These are phyloP conservation scores for Leistus spinibarbis DNA, from an alignment of 2,888 invertebrate genomes.

Conservation along the genomic window DNA sequence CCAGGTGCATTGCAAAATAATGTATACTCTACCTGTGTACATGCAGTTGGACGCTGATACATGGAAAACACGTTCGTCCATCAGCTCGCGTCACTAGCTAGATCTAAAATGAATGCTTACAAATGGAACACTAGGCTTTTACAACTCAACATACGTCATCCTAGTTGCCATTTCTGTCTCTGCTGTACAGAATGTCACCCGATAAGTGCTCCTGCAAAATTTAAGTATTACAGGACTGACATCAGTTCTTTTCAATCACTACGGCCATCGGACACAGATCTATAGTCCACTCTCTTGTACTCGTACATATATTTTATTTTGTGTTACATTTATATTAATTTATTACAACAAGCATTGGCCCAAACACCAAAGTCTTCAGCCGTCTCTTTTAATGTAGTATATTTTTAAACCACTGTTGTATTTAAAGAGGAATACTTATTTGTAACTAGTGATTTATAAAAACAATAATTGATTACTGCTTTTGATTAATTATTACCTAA, in stretches of 20 bases:
- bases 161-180: background rate
- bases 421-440: too few species aligned
- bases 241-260: slow-evolving; percentile 51
- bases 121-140: slow-evolving; percentile 26
- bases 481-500: too few species aligned
- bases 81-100: background rate
- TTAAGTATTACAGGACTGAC: slow-evolving; percentile 52
- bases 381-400: too few species aligned
- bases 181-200: background rate
- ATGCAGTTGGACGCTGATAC: background rate
- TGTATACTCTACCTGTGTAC: background rate
- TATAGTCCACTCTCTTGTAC: too few species aligned
- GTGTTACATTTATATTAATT: too few species aligned
- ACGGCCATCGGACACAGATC: slow-evolving; percentile 43
- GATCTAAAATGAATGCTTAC: slow-evolving; percentile 35
- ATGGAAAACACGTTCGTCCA: slow-evolving; percentile 7
- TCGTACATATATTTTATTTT: too few species aligned
- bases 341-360: too few species aligned
- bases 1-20: slow-evolving; percentile 13
- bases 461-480: too few species aligned
- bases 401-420: too few species aligned
- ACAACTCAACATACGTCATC: background rate
- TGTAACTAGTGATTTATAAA: too few species aligned
- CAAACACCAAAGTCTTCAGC: too few species aligned
- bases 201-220: background rate